Evolutionary conservation across 1,140 invertebrate genomes (phyloP).

Genomic region (Augochlora pura): DNA sequence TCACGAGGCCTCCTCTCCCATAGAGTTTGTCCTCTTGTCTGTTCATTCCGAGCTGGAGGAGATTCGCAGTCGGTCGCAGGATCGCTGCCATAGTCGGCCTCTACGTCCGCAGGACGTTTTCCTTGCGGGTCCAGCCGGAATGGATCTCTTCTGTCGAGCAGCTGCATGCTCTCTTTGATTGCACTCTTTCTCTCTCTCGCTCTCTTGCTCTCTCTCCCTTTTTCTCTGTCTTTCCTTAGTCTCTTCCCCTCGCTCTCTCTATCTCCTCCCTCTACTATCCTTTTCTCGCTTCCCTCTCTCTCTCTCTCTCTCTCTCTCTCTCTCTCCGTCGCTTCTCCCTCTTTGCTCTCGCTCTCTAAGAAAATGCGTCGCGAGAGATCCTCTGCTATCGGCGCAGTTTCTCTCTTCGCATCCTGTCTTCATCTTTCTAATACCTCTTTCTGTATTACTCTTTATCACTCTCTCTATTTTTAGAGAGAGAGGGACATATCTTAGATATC

Average conservation of each 20-base stretch:
- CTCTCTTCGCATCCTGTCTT: no score
- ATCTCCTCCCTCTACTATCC: no score
- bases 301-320: background rate
- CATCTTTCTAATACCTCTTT: no score
- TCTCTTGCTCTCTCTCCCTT: background rate
- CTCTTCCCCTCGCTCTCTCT: background rate
- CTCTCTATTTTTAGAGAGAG: no score
- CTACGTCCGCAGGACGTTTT: background rate
- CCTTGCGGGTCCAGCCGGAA: slow-evolving; percentile 1
- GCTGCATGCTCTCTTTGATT: slow-evolving; percentile 33
- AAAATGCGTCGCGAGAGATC: no score
- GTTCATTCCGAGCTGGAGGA: slow-evolving; percentile 26
- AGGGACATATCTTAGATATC: no score
- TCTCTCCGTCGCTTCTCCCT: no score
- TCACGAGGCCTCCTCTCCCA: slow-evolving; percentile 67
- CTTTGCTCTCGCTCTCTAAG: no score
- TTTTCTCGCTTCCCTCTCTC: background rate
- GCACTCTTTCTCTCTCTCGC: background rate
- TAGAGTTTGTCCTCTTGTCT: slow-evolving; percentile 58
- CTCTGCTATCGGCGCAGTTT: no score
- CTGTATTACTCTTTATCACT: no score
- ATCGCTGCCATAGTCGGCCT: slow-evolving; percentile 40
- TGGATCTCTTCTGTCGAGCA: slow-evolving; percentile 14
- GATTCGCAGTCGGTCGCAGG: slow-evolving; percentile 39
- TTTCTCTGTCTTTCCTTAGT: no score